Base-by-base conservation (phyloP, 2,888 invertebrate species). In the Xylota segnis region DNA sequence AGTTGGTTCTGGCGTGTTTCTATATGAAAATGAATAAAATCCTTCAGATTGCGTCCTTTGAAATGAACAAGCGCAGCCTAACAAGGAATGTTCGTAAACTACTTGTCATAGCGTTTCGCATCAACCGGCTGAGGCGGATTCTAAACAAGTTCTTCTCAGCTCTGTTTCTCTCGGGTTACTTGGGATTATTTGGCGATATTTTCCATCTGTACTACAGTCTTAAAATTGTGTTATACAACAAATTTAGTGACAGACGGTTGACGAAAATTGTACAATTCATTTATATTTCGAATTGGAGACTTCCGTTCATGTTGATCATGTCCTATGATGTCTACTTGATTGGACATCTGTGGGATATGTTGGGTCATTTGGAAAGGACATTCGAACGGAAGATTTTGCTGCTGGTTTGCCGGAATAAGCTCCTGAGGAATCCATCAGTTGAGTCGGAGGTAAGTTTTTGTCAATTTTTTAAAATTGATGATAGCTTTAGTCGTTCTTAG, bases 271-370 rank as follows among this genome's bases (percentile, higher is more conserved):
- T 37, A 0, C 18, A 16, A 5, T 16, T 12, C 5, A 0, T 40
- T 12, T 4, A 14, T 4, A 12, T n/a, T 43, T 54, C 32, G 1
- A 2, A 5, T 10, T 6, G 10, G n/a, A 12, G 12, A 0, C 10
- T 63, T 27, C n/a, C 7, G 6, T 0, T 52, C 2, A 29, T 27
- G 9, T 16, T 54, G 2, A 14, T 5, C 2, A 9, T 16, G 1
- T 9, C 37, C 2, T 68, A 5, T 45, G 56, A 70, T n/a, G 14
- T 63, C 27, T 74, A 23, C 29, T 32, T 74, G n/a, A 52, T 74
- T 3, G 34, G 34, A 4, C 34, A 5, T 2, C 1, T 34, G 5
- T 7, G 4, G 34, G 34, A 34, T 34, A 34, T 34, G 34, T 9
- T 34, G 5, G 5, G 1, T 4, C 7, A 34, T 34, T 34, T 5